Conservation (phyloP, 2,888 invertebrate species). For the Caenorhabditis japonica region DNA sequence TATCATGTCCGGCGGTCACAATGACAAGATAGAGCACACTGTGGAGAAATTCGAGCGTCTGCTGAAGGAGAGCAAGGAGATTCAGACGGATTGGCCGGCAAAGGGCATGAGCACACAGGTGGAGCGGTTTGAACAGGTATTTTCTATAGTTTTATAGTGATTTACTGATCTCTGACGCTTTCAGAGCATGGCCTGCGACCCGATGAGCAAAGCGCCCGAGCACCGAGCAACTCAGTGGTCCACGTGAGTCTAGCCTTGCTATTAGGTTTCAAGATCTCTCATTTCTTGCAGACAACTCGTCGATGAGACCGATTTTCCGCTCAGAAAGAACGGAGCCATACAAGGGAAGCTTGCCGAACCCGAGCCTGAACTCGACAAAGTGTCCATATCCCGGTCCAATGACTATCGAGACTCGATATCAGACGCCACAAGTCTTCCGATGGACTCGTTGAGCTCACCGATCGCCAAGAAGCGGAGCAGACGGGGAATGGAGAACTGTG, state of each 20-base stretch:
- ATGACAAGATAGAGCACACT: conserved; percentile 65
- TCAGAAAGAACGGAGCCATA: too few species aligned
- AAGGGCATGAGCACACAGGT: conserved; percentile 51
- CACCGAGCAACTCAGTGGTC: conserved; percentile 56
- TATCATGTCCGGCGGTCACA: conserved; percentile 68
- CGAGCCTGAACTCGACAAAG: conserved; percentile 1
- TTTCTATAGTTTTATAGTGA: not conserved
- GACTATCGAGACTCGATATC: conserved; percentile 69
- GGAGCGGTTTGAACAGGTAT: conserved; percentile 50
- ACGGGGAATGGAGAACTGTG: conserved; percentile 1
- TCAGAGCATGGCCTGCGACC: conserved; percentile 67
- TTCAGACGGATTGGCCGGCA: conserved; percentile 65
- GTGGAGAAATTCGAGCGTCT: conserved; percentile 71
- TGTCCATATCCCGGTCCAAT: conserved; percentile 24
- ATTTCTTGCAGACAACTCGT: conserved; percentile 25
- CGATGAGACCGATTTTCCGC: conserved; percentile 33
- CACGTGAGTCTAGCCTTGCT: conserved; percentile 13
- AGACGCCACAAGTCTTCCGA: conserved; percentile 73
- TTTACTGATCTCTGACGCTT: not conserved
- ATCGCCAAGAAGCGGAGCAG: conserved; percentile 15
- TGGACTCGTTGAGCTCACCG: conserved; percentile 67
- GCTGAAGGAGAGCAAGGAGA: conserved; percentile 67
- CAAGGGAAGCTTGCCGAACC: not conserved
- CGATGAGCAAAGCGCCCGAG: conserved; percentile 54
- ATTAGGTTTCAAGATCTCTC: not conserved